These are phyloP conservation scores for Phenganax subtilis DNA, from an alignment of 92 coral and sea anemone genomes.

Conservation along the genomic window DNA sequence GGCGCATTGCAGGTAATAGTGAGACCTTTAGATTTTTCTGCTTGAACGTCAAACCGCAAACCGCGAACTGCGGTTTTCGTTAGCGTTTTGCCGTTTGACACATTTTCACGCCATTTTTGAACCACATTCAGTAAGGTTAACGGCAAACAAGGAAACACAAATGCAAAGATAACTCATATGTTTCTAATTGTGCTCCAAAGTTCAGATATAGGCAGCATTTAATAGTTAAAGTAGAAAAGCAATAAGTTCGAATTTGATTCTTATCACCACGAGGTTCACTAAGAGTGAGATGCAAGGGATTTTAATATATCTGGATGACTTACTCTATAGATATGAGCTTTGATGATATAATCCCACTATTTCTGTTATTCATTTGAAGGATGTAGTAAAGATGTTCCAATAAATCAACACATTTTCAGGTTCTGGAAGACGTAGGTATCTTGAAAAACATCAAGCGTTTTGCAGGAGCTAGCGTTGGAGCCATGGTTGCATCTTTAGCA, in stretches of 20 bases:
- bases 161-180: not conserved
- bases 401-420: constrained; percentile 42
- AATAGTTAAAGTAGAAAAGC: not conserved
- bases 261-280: not conserved
- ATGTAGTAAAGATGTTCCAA: not conserved
- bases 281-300: too few species aligned
- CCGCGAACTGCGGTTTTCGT: too few species aligned
- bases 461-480: constrained; percentile 99
- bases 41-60: too few species aligned
- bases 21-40: too few species aligned
- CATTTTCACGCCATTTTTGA: too few species aligned
- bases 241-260: not conserved
- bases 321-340: too few species aligned
- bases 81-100: too few species aligned
- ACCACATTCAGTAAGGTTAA: too few species aligned
- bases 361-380: not conserved
- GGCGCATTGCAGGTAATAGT: constrained; percentile 85
- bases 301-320: too few species aligned
- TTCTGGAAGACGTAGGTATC: constrained; percentile 73
- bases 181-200: not conserved
- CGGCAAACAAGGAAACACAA: too few species aligned
- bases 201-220: not conserved
- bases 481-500: constrained; percentile 87
- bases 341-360: too few species aligned
- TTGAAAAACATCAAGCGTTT: constrained; percentile 78